A percentile compares a stretch with the other conserved stretches of the same genome.
Conservation (phyloP, 2,888 invertebrate species). For the Pollenia labialis region DNA sequence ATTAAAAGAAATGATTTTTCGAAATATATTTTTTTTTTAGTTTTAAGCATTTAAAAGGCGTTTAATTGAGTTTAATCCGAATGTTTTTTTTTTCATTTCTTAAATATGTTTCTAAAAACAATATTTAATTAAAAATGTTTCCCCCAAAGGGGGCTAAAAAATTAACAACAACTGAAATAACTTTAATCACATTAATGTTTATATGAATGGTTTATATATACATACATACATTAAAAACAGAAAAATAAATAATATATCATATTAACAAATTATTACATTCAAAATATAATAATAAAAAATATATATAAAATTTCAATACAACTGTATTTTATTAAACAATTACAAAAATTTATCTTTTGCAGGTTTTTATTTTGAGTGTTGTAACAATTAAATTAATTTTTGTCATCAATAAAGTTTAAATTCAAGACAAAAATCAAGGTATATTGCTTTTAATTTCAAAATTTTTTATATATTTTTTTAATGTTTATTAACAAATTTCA, state of each 20-base stretch:
- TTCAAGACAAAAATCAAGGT: no score
- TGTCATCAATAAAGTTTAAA: conserved; percentile 33
- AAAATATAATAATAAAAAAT: conserved; percentile 39
- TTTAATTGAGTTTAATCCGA: conserved; percentile 14
- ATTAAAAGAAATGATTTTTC: conserved; percentile 24
- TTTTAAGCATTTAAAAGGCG: conserved; percentile 46
- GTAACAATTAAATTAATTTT: background rate
- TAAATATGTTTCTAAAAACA: conserved; percentile 5
- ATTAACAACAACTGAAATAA: conserved; percentile 23
- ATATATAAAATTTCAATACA: conserved; percentile 47
- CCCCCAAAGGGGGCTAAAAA: background rate
- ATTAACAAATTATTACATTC: conserved; percentile 56
- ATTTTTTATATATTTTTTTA: background rate
- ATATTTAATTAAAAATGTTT: conserved; percentile 14
- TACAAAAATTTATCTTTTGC: background rate
- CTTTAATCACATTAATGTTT: conserved; percentile 30
- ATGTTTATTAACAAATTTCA: no score
- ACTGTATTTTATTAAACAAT: conserved; percentile 31
- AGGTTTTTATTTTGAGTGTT: background rate
- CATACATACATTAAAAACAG: background rate
- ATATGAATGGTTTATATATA: conserved; percentile 36
- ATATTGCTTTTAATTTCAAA: no score
- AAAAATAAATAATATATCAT: conserved; percentile 7
- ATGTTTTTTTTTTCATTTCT: background rate
- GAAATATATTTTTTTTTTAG: conserved; percentile 40